Base-by-base conservation (phyloP, 2,797 vertebrate genomes). In the Enteromius trimaculatus region DNA sequence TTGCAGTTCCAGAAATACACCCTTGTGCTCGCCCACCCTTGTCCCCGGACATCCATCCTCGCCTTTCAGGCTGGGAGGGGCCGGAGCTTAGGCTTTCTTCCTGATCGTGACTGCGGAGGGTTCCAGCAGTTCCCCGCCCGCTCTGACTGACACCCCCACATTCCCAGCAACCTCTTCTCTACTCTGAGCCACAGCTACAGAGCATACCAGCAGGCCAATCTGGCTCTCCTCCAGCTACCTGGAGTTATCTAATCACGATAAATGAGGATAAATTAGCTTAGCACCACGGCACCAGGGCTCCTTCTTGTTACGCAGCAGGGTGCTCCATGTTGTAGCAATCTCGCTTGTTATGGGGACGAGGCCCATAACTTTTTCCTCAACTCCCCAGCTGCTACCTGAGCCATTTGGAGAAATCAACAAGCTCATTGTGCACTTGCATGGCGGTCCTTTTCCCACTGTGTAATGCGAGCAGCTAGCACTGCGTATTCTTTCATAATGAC, bases 1-100 rank as follows among this genome's bases (percentile, higher is more conserved):
- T 91, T 91, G 89, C 77, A 89, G 89, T 90, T 94, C 94, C 94
- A 93, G 94, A 95, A 95, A 96, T 95, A 96, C 92, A 94, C 91
- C 87, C 85, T 89, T 77, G 77, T 19, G 89, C 92, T 94, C 94
- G 94, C 95, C 95, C 94, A 96, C 95, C 92, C 92, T 87, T 90
- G 92, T 94, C 93, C 94, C 94, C 92, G 93, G 93, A 93, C 89
- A 91, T 92, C 92, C 92, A 90, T 92, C 90, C 92, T 90, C 90
- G 89, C 90, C 94, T 94, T 90, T 92, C 91, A 90, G 92, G 90
- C 89, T 84, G 90, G 87, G 92, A 93, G 92, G 92, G 91, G 92
- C 91, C 88, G 92, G 91, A 92, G 91, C 90, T 89, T 89, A 77
- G 90, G 86, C 89, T 88, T 89, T 89, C 89, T 90, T 93, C 90